Evolutionary conservation across 1,140 invertebrate genomes (phyloP).

Genomic region (Nasonia giraulti): DNA sequence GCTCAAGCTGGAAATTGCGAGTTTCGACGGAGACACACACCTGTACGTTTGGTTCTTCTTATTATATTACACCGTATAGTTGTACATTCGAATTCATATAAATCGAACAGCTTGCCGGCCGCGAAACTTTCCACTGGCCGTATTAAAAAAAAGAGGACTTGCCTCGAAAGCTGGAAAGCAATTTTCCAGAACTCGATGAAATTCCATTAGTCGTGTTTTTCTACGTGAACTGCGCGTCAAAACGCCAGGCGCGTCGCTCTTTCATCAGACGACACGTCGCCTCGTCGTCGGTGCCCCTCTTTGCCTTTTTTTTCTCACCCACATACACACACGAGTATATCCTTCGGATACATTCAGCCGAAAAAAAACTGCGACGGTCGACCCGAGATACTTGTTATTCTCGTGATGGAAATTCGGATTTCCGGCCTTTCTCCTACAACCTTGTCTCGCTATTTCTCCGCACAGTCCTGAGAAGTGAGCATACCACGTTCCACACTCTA

Average conservation of each 20-base stretch:
- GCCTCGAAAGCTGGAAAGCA: slow-evolving; percentile 10
- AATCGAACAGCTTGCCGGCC: too few species aligned
- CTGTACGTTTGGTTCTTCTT: too few species aligned
- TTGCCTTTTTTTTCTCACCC: neutral
- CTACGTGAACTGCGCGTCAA: neutral
- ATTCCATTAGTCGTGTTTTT: slow-evolving; percentile 16
- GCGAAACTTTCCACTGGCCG: neutral
- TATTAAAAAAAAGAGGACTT: slow-evolving; percentile 1
- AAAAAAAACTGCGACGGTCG: too few species aligned
- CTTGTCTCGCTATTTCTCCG: too few species aligned
- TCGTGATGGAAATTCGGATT: too few species aligned
- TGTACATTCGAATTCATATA: too few species aligned
- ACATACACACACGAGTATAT: neutral
- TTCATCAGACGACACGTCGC: neutral
- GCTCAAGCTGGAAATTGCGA: neutral
- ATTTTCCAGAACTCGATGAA: slow-evolving; percentile 19
- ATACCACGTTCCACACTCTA: too few species aligned
- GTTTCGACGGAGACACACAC: neutral
- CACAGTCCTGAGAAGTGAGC: too few species aligned
- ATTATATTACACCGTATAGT: too few species aligned
- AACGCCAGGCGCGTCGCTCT: neutral
- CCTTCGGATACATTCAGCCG: neutral
- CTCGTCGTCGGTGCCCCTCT: neutral
- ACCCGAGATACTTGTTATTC: too few species aligned
- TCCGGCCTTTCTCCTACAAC: too few species aligned